Percentiles rank a stretch among this genome's conserved stretches.
Evolutionary conservation across 2,797 vertebrate species (phyloP).

Genomic region (Hirundo rustica): DNA sequence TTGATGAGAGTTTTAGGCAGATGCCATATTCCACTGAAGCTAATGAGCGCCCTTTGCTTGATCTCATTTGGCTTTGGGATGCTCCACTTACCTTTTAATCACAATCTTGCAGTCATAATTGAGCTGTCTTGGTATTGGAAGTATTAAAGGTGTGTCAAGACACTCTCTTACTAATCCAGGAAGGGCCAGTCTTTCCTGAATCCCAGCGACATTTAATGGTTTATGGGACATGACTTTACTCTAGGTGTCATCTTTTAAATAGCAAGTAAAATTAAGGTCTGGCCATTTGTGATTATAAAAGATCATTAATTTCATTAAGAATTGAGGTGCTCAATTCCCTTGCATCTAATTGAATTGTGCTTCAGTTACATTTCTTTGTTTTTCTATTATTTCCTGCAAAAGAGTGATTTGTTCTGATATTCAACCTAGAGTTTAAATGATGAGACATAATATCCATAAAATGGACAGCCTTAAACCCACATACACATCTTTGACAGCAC

Average conservation of each 20-base stretch:
- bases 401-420: constrained; percentile 3
- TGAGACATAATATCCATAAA: background rate
- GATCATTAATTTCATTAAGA: constrained; percentile 70
- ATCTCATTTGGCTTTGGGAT: constrained; percentile 57
- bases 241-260: constrained; percentile 69
- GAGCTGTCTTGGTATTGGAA: constrained; percentile 61
- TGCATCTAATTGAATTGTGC: constrained; percentile 66
- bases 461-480: background rate
- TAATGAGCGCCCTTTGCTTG: constrained; percentile 7
- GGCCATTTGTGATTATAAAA: constrained; percentile 66
- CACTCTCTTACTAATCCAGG: constrained; percentile 31
- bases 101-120: constrained; percentile 59
- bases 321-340: constrained; percentile 64
- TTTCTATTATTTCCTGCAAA: constrained; percentile 52
- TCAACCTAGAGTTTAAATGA: constrained; percentile 18
- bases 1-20: background rate
- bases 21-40: background rate
- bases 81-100: constrained; percentile 66
- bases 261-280: constrained; percentile 70
- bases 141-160: constrained; percentile 57
- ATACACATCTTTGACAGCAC: background rate
- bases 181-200: constrained; percentile 58
- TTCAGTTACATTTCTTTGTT: constrained; percentile 67
- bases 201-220: constrained; percentile 55
- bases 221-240: constrained; percentile 66